Evolutionary conservation across 1,140 invertebrate species (phyloP).

Genomic region (Mercenaria mercenaria): DNA sequence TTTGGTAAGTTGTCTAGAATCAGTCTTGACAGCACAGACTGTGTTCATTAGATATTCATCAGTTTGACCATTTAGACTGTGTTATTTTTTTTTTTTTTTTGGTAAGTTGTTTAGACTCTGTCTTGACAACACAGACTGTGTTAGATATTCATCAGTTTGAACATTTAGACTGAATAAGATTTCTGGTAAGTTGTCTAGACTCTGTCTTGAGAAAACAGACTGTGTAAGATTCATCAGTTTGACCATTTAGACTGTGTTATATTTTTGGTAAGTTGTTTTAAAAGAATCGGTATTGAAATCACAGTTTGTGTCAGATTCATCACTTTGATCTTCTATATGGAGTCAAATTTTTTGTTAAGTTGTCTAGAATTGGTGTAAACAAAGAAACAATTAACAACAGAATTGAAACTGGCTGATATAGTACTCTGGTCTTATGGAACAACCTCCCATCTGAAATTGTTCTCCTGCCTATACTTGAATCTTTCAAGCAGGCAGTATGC

Average conservation of each 20-base stretch:
- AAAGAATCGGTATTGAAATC: neutral
- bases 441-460: too few relatives aligned
- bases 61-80: slow-evolving; percentile 94
- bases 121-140: too few relatives aligned
- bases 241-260: slow-evolving; percentile 93
- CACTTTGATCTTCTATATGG: slow-evolving; percentile 94
- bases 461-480: too few relatives aligned
- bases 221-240: too few relatives aligned
- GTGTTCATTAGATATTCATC: too few relatives aligned
- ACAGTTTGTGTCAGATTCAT: too few relatives aligned
- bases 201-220: neutral
- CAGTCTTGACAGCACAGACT: neutral
- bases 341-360: slow-evolving; percentile 95
- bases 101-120: slow-evolving; percentile 88
- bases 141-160: too few relatives aligned
- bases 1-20: slow-evolving; percentile 90
- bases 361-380: neutral
- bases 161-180: slow-evolving; percentile 93
- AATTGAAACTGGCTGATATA: too few relatives aligned
- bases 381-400: too few relatives aligned
- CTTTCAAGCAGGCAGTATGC: too few relatives aligned
- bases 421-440: too few relatives aligned
- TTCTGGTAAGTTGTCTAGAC: slow-evolving; percentile 91
- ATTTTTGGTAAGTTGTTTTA: slow-evolving; percentile 93
- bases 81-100: slow-evolving; percentile 97